Percentiles rank a stretch among this genome's conserved stretches.
Evolutionary conservation across 2,888 invertebrate species (phyloP).

Genomic region (Chouioia cunea): DNA sequence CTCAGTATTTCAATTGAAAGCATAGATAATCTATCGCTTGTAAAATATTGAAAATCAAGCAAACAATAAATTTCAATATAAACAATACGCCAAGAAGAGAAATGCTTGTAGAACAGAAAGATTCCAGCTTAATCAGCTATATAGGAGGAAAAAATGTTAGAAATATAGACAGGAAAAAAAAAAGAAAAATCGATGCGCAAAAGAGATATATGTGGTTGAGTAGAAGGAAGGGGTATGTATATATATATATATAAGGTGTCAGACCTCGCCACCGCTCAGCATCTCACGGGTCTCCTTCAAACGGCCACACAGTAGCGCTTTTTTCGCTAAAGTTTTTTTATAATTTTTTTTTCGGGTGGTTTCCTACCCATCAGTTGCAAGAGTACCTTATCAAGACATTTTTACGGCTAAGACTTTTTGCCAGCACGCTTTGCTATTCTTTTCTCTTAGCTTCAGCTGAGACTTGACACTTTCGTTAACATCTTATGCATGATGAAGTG

Average conservation of each 20-base stretch:
- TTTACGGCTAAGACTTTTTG: conserved; percentile 57
- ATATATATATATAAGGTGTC: background rate
- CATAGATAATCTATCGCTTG: too few species aligned
- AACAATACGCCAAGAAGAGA: background rate
- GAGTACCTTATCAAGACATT: conserved; percentile 58
- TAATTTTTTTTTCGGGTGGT: conserved; percentile 24
- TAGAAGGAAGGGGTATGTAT: conserved; percentile 10
- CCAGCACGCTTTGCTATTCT: conserved; percentile 22
- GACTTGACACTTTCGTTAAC: conserved; percentile 37
- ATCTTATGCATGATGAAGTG: conserved; percentile 33
- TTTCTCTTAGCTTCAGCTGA: background rate
- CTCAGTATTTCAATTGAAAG: too few species aligned
- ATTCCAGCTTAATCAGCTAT: conserved; percentile 32
- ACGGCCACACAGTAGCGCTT: background rate
- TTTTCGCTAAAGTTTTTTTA: too few species aligned
- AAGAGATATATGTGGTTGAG: conserved; percentile 36
- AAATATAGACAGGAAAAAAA: conserved; percentile 6
- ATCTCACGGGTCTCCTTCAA: conserved; percentile 35
- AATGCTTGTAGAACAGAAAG: conserved; percentile 15
- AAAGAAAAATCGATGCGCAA: conserved; percentile 37
- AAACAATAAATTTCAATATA: background rate
- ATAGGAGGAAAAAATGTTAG: conserved; percentile 27
- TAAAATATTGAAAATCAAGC: background rate
- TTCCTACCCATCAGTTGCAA: conserved; percentile 24
- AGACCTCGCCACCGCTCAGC: conserved; percentile 29